These are phyloP conservation scores for Silurus meridionalis DNA, from an alignment of 2,113 vertebrate species.

Conservation along the genomic window DNA sequence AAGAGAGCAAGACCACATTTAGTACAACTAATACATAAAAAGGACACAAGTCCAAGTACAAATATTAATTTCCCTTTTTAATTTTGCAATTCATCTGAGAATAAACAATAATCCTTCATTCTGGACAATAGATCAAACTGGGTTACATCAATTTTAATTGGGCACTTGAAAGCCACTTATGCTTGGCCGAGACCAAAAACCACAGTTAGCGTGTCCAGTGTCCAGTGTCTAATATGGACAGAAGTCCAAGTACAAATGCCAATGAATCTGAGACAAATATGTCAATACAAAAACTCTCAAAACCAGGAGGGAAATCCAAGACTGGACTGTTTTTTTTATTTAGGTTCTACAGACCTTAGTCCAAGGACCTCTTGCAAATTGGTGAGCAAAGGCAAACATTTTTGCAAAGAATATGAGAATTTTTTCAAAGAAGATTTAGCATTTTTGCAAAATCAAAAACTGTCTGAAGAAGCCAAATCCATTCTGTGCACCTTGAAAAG, in stretches of 20 bases:
- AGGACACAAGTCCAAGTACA: no score
- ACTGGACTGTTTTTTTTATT: background rate
- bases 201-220: background rate
- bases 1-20: no score
- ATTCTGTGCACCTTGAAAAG: background rate
- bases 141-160: background rate
- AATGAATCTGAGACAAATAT: background rate
- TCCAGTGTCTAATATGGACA: no score
- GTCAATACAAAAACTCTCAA: background rate
- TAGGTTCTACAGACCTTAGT: background rate
- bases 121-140: background rate
- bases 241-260: background rate
- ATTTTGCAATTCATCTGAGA: background rate
- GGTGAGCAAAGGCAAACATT: background rate
- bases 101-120: background rate
- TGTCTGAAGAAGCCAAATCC: background rate
- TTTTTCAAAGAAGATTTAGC: background rate
- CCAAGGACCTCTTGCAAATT: no score
- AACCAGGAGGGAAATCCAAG: background rate
- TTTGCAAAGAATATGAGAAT: no score
- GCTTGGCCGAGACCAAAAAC: background rate
- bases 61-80: background rate
- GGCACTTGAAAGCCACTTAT: background rate
- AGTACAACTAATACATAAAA: no score
- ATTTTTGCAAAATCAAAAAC: background rate